Base-by-base conservation (phyloP, 2,797 vertebrate species). In the Schizopygopsis pylzovi region DNA sequence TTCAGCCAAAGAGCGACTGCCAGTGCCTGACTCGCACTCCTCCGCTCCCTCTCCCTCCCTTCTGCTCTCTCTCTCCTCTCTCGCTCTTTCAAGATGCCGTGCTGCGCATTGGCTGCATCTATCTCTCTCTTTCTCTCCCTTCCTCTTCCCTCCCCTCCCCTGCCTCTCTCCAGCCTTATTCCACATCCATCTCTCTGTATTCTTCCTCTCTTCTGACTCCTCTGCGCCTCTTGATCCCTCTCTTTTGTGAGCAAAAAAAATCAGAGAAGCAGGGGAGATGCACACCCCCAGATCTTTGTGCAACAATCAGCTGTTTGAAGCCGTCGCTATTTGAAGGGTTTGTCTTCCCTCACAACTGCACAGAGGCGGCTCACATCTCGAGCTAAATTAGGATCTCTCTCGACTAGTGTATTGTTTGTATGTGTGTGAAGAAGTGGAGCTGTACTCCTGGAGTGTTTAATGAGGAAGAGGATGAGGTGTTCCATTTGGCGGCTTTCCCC, bases 81-180 rank as follows among this genome's bases (percentile, higher is more conserved):
- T 75, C 86, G 85, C 90, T 91, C 86, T 91, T 93, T 91, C 93
- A 94, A 91, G 93, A 94, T 94, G 92, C 94, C 91, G 91, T 88
- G 92, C 94, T 94, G 93, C 93, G 91, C 93, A 95, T 94, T 95
- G 94, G 94, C 94, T 95, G 93, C 82, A 87, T 89, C 84, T 47
- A 59, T 39, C 39, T 39, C 39, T 39, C 13, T 49, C 47, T 83
- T 72, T 52, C 71, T 70, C 49, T 33, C 77, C 79, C 67, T 70
- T 84, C 56, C 83, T 33, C 81, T 76, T 82, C 43, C 68, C 71
- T 85, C 86, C 84, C 78, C 83, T 33, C 84, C 70, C 82, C 83
- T 85, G 61, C 90, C 89, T 90, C 87, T 90, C 93, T 91, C 92
- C 92, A 94, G 90, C 45, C 84, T 86, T 54, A 28, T 63, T 86